phyloP scores from a whole-genome alignment of 2,888 invertebrate genomes.

The Lasius fuliginosus region DNA sequence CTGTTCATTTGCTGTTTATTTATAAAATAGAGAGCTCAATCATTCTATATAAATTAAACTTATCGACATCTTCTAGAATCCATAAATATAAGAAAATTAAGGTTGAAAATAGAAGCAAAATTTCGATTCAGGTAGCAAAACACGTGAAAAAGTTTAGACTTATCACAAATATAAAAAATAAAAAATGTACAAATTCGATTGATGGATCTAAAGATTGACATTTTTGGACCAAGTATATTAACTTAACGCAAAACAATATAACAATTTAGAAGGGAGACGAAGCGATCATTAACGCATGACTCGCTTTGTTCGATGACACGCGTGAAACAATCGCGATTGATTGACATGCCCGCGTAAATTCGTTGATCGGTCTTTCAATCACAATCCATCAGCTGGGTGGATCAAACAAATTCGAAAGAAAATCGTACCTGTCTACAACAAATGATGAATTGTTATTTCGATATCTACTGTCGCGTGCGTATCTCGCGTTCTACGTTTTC shows the following conservation, averaged over 20 bases:
- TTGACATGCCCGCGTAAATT: slow-evolving; percentile 47
- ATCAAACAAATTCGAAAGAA: slow-evolving; percentile 74
- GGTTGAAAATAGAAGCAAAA: background rate
- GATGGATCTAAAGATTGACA: background rate
- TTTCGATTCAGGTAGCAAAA: background rate
- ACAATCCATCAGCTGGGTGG: slow-evolving; percentile 69
- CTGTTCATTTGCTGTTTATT: background rate
- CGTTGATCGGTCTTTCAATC: slow-evolving; percentile 66
- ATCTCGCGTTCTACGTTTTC: slow-evolving; percentile 6
- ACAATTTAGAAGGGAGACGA: slow-evolving; percentile 15
- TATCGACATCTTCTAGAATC: background rate
- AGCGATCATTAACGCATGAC: slow-evolving; percentile 17
- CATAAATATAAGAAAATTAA: background rate
- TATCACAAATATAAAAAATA: background rate
- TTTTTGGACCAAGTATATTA: background rate
- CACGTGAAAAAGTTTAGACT: background rate
- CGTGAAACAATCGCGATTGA: slow-evolving; percentile 44
- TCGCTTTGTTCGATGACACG: slow-evolving; percentile 43
- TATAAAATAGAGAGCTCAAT: background rate
- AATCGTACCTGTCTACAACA: slow-evolving; percentile 69
- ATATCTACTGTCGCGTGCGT: slow-evolving; percentile 20
- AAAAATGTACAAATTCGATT: background rate
- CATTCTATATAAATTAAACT: background rate
- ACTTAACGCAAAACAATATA: background rate
- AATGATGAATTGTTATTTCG: slow-evolving; percentile 72